A percentile compares a stretch with the other conserved stretches of the same genome.
Conservation (phyloP, 2,888 invertebrate species). For the Volucella zonaria region DNA sequence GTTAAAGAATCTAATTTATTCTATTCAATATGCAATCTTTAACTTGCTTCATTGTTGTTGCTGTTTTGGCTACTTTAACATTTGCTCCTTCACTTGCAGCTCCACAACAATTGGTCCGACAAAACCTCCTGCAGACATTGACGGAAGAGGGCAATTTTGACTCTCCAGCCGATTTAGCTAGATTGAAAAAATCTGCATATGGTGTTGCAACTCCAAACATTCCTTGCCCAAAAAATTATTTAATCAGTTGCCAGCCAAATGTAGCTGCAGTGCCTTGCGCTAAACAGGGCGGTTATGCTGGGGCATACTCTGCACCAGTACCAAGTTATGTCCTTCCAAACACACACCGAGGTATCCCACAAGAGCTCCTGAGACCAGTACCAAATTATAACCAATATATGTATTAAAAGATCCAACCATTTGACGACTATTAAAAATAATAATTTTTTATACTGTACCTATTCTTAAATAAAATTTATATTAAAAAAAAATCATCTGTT, state of each 20-base stretch:
- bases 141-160: conserved; percentile 47
- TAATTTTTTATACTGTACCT: background rate
- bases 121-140: conserved; percentile 46
- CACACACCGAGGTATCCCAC: conserved; percentile 70
- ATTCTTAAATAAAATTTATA: conserved; percentile 5
- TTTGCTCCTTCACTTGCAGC: conserved; percentile 40
- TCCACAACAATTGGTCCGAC: conserved; percentile 33
- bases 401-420: conserved; percentile 66
- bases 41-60: conserved; percentile 15
- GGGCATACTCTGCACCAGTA: conserved; percentile 78
- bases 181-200: conserved; percentile 78
- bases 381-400: conserved; percentile 57
- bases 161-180: conserved; percentile 52
- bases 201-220: conserved; percentile 68
- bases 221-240: conserved; percentile 79
- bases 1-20: conserved; percentile 2
- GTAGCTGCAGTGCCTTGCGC: conserved; percentile 78
- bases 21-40: conserved; percentile 45
- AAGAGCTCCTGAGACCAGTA: conserved; percentile 75
- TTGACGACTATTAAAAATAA: conserved; percentile 5
- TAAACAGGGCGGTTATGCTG: conserved; percentile 74
- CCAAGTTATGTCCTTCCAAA: conserved; percentile 78
- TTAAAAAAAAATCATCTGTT: background rate
- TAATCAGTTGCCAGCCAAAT: conserved; percentile 79
- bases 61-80: conserved; percentile 40